These are phyloP conservation scores for Ciconia boyciana DNA, from an alignment of 2,113 vertebrate genomes.

Conservation along the genomic window DNA sequence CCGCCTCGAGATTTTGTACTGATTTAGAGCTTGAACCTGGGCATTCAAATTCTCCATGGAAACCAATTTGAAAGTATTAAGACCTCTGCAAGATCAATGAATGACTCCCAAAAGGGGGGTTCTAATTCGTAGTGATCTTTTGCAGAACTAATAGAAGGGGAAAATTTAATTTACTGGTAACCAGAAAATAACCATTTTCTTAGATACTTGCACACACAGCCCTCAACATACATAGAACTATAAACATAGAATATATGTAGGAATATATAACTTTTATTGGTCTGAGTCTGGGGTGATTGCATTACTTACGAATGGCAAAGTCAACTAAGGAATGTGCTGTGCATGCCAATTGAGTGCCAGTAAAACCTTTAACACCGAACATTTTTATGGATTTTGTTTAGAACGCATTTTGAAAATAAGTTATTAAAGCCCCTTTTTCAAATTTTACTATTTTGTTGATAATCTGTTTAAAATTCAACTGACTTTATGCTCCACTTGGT, in stretches of 20 bases:
- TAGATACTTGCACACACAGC: not conserved
- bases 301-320: not conserved
- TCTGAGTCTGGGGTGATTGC: not conserved
- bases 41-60: slow-evolving; percentile 25
- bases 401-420: not conserved
- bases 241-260: not conserved
- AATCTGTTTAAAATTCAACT: not conserved
- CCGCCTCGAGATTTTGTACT: not conserved
- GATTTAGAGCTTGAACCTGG: not conserved
- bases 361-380: not conserved
- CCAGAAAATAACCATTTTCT: slow-evolving; percentile 9
- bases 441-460: not conserved
- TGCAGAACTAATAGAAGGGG: slow-evolving; percentile 15
- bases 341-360: not conserved
- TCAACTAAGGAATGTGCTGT: not conserved
- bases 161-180: slow-evolving; percentile 37
- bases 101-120: not conserved
- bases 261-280: not conserved
- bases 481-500: not conserved
- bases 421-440: not conserved
- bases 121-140: slow-evolving; percentile 7
- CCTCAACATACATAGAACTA: not conserved
- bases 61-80: slow-evolving; percentile 19
- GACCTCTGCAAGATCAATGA: slow-evolving; percentile 19
- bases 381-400: not conserved